Percentiles rank a stretch among this genome's conserved stretches.
These are phyloP conservation scores for Aricia agestis DNA, from an alignment of 1,140 invertebrate genomes.

Conservation along the genomic window DNA sequence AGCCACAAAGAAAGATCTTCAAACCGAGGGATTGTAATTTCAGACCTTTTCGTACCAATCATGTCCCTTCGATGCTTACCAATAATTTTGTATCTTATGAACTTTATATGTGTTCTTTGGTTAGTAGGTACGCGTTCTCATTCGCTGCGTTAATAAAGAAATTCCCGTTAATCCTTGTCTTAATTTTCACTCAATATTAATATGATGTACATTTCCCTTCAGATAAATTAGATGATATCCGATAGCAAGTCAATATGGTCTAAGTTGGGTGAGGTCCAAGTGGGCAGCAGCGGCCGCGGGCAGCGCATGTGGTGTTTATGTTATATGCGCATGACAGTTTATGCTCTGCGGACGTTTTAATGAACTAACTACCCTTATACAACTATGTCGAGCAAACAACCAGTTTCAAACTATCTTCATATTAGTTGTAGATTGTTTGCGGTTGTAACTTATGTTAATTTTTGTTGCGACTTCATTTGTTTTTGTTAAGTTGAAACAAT, in stretches of 20 bases:
- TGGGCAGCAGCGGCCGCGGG: background rate
- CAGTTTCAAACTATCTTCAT: background rate
- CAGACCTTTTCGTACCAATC: too few relatives aligned
- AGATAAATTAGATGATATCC: background rate
- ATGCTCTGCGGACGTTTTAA: background rate
- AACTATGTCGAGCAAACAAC: background rate
- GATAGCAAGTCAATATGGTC: background rate
- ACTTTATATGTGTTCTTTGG: too few relatives aligned
- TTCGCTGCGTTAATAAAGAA: too few relatives aligned
- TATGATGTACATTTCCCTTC: too few relatives aligned
- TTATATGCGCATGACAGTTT: background rate
- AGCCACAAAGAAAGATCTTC: too few relatives aligned
- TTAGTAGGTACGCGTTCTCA: too few relatives aligned
- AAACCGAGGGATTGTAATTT: too few relatives aligned
- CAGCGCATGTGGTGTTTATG: background rate
- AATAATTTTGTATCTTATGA: too few relatives aligned
- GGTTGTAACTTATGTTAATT: slow-evolving; percentile 3
- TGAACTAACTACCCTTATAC: background rate
- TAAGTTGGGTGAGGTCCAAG: slow-evolving; percentile 1
- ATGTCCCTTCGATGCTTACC: too few relatives aligned
- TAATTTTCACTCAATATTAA: too few relatives aligned
- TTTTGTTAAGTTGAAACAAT: background rate
- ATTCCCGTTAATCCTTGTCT: too few relatives aligned
- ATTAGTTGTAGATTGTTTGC: slow-evolving; percentile 1
- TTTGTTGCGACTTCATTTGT: background rate